Evolutionary conservation across 2,113 vertebrate genomes (phyloP).

Genomic region (Sula dactylatra): DNA sequence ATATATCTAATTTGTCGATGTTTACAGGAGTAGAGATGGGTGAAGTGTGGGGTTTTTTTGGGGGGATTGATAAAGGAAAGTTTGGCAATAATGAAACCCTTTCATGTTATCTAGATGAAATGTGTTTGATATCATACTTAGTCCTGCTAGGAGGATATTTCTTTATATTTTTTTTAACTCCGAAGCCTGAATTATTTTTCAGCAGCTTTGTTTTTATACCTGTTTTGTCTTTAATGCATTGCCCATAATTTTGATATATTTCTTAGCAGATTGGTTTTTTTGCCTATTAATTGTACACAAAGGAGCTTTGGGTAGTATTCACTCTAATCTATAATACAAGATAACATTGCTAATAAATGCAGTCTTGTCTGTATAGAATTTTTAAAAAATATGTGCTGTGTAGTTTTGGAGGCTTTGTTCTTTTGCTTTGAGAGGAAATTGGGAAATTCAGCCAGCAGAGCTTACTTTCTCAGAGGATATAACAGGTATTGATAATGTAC

Average conservation of each 20-base stretch:
- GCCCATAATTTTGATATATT: neutral
- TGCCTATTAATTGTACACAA: neutral
- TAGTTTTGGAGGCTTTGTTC: constrained; percentile 49
- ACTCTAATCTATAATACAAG: neutral
- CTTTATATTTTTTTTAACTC: neutral
- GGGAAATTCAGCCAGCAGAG: constrained; percentile 52
- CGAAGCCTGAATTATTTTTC: neutral
- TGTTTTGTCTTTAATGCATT: neutral
- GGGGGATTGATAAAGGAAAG: neutral
- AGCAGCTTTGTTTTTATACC: neutral
- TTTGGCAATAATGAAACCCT: neutral
- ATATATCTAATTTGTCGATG: neutral
- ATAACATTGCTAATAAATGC: neutral
- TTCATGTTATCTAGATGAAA: neutral
- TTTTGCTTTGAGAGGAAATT: constrained; percentile 57
- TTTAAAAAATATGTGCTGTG: neutral
- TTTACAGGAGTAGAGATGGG: neutral
- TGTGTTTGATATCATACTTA: neutral
- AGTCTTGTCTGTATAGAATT: neutral
- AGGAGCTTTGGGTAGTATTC: constrained; percentile 33
- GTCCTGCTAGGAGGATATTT: neutral
- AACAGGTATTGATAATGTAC: constrained; percentile 17
- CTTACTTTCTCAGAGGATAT: constrained; percentile 51
- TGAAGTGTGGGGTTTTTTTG: neutral
- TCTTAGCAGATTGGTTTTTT: neutral